Percentiles rank a stretch among this genome's conserved stretches.
These are phyloP conservation scores for Laupala kohalensis DNA, from an alignment of 1,140 invertebrate genomes.

Conservation along the genomic window DNA sequence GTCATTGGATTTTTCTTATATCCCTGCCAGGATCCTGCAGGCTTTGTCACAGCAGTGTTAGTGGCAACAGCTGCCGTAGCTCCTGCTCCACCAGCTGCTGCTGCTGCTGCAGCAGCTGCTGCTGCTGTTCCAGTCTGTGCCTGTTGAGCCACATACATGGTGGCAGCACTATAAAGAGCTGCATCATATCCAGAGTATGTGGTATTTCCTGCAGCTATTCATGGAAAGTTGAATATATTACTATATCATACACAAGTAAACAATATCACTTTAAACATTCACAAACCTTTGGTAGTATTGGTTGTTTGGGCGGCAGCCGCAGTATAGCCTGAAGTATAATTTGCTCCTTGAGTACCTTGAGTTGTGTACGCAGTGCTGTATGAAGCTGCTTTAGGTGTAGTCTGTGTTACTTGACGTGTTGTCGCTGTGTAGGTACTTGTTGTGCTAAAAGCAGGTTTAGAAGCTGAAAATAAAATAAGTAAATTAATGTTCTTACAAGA, in stretches of 20 bases:
- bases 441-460: slow-evolving; percentile 47
- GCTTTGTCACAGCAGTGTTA: slow-evolving; percentile 18
- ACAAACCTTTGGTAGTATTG: slow-evolving; percentile 26
- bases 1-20: slow-evolving; percentile 49
- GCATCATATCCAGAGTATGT: slow-evolving; percentile 76
- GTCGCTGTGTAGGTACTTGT: slow-evolving; percentile 47
- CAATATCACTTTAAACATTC: neutral
- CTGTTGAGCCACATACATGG: slow-evolving; percentile 82
- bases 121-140: slow-evolving; percentile 18
- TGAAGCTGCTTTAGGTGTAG: slow-evolving; percentile 20
- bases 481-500: no score
- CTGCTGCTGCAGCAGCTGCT: slow-evolving; percentile 4
- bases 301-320: slow-evolving; percentile 46
- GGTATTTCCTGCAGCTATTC: slow-evolving; percentile 28
- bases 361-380: slow-evolving; percentile 27
- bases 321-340: slow-evolving; percentile 32
- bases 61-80: slow-evolving; percentile 4
- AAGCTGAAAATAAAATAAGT: slow-evolving; percentile 22
- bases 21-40: slow-evolving; percentile 41
- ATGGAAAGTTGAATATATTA: neutral
- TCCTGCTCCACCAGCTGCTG: slow-evolving; percentile 12
- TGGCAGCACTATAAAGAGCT: slow-evolving; percentile 83
- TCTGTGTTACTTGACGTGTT: slow-evolving; percentile 40
- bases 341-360: slow-evolving; percentile 26
- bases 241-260: neutral